phyloP scores from a whole-genome alignment of 1,140 invertebrate genomes.

The Tribolium madens region DNA sequence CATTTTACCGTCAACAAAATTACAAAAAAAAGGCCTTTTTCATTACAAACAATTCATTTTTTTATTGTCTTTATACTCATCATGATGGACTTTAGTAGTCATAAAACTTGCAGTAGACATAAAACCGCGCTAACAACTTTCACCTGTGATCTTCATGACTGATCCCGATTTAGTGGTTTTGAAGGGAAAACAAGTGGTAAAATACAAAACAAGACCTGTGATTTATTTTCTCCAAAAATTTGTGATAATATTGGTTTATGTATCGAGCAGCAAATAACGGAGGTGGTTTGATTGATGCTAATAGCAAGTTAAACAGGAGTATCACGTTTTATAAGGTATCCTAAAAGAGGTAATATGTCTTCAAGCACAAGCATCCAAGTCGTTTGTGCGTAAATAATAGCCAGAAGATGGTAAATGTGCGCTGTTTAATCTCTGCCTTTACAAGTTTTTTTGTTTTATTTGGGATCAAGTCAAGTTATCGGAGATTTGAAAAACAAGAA shows the following conservation, averaged over 20 bases:
- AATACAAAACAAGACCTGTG: background rate
- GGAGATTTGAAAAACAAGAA: too few relatives aligned
- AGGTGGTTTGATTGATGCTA: conserved; percentile 7
- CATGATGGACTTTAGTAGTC: conserved; percentile 2
- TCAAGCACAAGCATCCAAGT: conserved; percentile 2
- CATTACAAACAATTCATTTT: background rate
- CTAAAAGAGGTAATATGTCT: conserved; percentile 31
- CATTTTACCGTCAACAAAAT: too few relatives aligned
- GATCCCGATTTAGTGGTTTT: background rate
- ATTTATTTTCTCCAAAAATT: background rate
- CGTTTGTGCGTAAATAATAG: background rate
- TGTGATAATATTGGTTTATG: background rate
- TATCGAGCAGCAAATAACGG: background rate
- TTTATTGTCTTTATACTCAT: background rate
- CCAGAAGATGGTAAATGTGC: background rate
- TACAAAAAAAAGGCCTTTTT: background rate
- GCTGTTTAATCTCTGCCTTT: background rate
- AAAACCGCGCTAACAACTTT: conserved; percentile 17
- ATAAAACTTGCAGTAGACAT: conserved; percentile 16
- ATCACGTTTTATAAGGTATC: conserved; percentile 8
- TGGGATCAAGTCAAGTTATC: too few relatives aligned
- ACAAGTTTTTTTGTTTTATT: conserved; percentile 1
- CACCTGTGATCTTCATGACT: conserved; percentile 7
- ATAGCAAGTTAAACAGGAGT: conserved; percentile 1
- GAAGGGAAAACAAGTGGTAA: background rate